Evolutionary conservation across 2,113 vertebrate species (phyloP).

Genomic region (Chamaea fasciata): DNA sequence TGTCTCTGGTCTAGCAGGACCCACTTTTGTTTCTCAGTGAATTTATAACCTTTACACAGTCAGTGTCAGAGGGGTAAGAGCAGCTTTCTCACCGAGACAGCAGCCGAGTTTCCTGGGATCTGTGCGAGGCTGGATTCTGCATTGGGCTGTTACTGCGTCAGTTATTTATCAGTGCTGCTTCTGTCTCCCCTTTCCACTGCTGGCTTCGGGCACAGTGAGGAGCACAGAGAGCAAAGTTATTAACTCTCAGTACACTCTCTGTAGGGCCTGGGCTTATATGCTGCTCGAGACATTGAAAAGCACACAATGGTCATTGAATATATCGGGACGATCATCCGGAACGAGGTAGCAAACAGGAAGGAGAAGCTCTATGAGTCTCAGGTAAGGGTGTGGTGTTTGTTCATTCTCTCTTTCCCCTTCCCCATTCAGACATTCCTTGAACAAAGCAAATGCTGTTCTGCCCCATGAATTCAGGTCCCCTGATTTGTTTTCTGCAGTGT

Average conservation of each 20-base stretch:
- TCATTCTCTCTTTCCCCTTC: neutral
- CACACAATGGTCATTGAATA: slow-evolving; percentile 99
- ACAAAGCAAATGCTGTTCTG: neutral
- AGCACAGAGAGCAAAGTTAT: fast-evolving
- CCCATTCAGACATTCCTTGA: neutral
- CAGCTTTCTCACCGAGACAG: neutral
- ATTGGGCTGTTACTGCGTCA: neutral
- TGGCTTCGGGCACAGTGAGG: neutral
- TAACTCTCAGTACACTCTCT: neutral
- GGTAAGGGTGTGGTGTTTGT: slow-evolving; percentile 54
- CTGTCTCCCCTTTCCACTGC: neutral
- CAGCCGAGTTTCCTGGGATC: neutral
- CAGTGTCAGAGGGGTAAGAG: neutral
- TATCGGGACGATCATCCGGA: slow-evolving; percentile 95
- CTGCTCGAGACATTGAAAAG: slow-evolving; percentile 96
- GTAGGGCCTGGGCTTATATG: slow-evolving; percentile 94
- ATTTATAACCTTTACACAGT: neutral
- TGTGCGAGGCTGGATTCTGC: neutral
- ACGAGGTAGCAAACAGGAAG: slow-evolving; percentile 93
- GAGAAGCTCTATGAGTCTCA: slow-evolving; percentile 96
- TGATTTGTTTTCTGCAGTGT: neutral
- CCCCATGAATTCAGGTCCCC: neutral
- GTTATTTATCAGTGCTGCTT: neutral
- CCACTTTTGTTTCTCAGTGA: neutral
- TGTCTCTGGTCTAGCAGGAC: neutral